Conservation (phyloP, 1,140 invertebrate genomes). For the Bombus superbus region DNA sequence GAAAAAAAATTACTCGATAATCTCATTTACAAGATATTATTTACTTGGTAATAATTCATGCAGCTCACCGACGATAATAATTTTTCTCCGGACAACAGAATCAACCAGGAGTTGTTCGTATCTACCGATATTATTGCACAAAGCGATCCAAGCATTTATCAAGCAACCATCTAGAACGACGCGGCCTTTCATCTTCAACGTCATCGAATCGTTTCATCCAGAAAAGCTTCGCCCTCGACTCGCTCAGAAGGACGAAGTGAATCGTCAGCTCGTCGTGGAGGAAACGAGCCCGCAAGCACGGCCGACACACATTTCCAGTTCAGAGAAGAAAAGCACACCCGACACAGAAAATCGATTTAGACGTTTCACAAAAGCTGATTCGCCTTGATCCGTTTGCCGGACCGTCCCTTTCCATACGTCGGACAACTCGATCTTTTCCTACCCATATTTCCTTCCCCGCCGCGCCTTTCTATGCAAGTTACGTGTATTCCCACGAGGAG, state of each 20-base stretch:
- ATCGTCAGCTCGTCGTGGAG: slow-evolving; percentile 2
- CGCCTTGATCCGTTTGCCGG: slow-evolving; percentile 36
- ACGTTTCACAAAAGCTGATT: slow-evolving; percentile 48
- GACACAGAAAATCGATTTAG: slow-evolving; percentile 39
- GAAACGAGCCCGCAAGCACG: slow-evolving; percentile 2
- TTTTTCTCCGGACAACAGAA: neutral
- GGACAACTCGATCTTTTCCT: slow-evolving; percentile 23
- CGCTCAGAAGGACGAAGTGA: slow-evolving; percentile 2
- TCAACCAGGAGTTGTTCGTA: neutral
- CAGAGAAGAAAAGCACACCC: slow-evolving; percentile 19
- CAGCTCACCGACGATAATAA: neutral
- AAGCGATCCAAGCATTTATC: neutral
- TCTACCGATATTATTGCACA: neutral
- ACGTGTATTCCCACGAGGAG: neutral
- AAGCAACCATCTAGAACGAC: neutral
- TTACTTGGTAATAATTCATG: neutral
- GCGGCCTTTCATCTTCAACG: neutral
- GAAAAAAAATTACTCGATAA: no score
- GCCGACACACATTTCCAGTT: slow-evolving; percentile 21
- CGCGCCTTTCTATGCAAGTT: neutral
- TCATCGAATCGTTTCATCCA: slow-evolving; percentile 13
- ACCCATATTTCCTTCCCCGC: neutral
- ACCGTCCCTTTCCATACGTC: slow-evolving; percentile 3
- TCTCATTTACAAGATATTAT: no score
- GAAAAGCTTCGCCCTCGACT: neutral